Percentiles rank a stretch among this genome's conserved stretches.
These are phyloP conservation scores for Eilema griseolum DNA, from an alignment of 2,888 invertebrate genomes.

Conservation along the genomic window DNA sequence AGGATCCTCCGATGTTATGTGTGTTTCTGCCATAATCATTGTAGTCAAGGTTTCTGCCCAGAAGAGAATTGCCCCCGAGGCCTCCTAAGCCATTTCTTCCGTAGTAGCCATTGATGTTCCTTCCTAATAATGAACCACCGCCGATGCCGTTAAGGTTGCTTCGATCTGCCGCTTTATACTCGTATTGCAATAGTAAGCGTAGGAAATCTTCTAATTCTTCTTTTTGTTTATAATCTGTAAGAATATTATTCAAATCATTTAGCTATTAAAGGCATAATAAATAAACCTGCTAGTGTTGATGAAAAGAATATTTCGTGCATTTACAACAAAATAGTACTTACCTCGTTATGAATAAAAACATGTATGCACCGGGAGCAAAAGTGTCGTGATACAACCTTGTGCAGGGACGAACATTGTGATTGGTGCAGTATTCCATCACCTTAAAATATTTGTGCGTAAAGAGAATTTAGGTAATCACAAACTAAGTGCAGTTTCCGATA, in stretches of 20 bases:
- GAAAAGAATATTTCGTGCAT: conserved; percentile 41
- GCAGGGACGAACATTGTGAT: conserved; percentile 57
- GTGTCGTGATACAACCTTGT: conserved; percentile 56
- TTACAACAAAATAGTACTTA: conserved; percentile 59
- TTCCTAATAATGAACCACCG: conserved; percentile 42
- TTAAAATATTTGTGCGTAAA: conserved; percentile 47
- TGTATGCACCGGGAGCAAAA: conserved; percentile 55
- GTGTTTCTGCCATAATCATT: conserved; percentile 54
- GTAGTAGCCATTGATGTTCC: conserved; percentile 31
- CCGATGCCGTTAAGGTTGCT: conserved; percentile 52
- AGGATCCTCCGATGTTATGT: conserved; percentile 54
- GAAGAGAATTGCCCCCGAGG: conserved; percentile 52
- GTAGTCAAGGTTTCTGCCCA: conserved; percentile 55
- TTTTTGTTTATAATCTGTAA: conserved; percentile 74
- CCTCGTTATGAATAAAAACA: conserved; percentile 51
- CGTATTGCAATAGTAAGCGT: conserved; percentile 68
- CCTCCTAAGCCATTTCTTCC: conserved; percentile 23
- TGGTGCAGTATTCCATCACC: conserved; percentile 58
- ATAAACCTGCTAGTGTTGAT: conserved; percentile 1
- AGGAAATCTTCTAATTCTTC: conserved; percentile 73
- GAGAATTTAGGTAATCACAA: conserved; percentile 29
- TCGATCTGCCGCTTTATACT: conserved; percentile 60
- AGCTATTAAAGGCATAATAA: conserved; percentile 11
- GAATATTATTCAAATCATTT: conserved; percentile 49
- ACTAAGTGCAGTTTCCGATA: conserved; percentile 45